Base-by-base conservation (phyloP, 2,888 invertebrate genomes). In the Leucophenga montana region DNA sequence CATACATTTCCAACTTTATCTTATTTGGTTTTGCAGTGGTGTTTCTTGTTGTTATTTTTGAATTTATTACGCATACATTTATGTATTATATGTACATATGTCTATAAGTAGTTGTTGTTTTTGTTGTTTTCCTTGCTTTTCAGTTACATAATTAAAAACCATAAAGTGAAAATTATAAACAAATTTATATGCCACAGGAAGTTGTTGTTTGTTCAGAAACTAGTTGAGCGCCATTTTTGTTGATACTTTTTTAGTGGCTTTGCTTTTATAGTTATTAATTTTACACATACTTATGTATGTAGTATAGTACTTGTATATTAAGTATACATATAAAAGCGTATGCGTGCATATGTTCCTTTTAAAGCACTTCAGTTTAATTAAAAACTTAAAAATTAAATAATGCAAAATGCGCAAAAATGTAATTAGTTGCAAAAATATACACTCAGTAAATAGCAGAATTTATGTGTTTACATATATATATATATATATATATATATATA, bases 101-200 rank as follows among this genome's bases (percentile, higher is more conserved):
- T 50, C 1, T 1, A 39, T 39, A 39, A 50, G 50, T 50, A 18
- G 16, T 6, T 44, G 4, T 64, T 64, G 46, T 64, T 64, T 13
- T 13, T n/a, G n/a, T 59, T 59, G 31, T 64, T 64, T 64, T 64
- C 48, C 14, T 13, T 81, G 27, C 48, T 39, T 66, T 56, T 83
- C 79, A 73, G 81, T 78, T 82, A 78, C 80, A 84, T 81, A 81
- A 84, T 84, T 81, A 84, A 82, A 81, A 81, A 76, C 73, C 81
- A 81, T 84, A 81, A 80, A 81, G 84, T 81, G 62, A 81, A 84
- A 82, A 82, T 81, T 83, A 76, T 82, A 72, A 82, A 75, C 80
- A 78, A 73, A 76, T 68, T 71, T 59, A 31, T 62, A 39, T 33
- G 46, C 57, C 67, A 67, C 59, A 64, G 62, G 46, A 64, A 64